Evolutionary conservation across 2,113 vertebrate species (phyloP), one percentile per base, ranked within the genome.

Genomic region (Recurvirostra avosetta): DNA sequence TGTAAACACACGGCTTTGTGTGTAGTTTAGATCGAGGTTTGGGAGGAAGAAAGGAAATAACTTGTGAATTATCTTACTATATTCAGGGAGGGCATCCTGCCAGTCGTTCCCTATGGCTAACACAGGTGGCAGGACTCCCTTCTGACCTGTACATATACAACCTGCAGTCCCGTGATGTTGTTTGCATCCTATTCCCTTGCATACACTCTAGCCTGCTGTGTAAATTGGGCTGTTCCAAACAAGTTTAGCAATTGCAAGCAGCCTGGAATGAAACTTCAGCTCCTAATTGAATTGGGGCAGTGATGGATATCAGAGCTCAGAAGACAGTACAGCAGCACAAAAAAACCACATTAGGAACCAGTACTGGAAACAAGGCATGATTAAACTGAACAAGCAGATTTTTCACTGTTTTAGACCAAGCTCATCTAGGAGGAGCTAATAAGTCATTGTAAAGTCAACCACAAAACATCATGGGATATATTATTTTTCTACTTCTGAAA

Each of bases 131-230:
- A 70, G 41, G 26, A 23, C 23, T 62, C 72, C n/a, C 18, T 71
- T 88, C 12, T 0, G 0, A 17, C 30, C 32, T 71, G 40, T 43
- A 23, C 4, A 0, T 27, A 11, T 41, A 59, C 14, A 53, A 43
- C 25, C 23, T 73, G 52, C 47, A 61, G 53, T 52, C 38, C n/a
- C 1, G 4, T 38, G 61, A 34, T 47, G 25, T 23, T 41, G n/a
- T 63, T 75, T 74, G 40, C 12, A 8, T 45, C 70, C 49, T 49
- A 11, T 34, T 63, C 19, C 9, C 18, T 40, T 29, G 34, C 19
- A 27, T 30, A 20, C 4, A 1, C 14, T 12, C 26, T 47, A n/a
- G 32, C 22, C 75, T 50, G 23, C 55, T 74, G 61, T 41, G n/a
- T 34, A 89, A 82, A 43, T 9, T 8, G 17, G 62, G 12, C 26